Evolutionary conservation across 2,113 vertebrate species (phyloP).

Genomic region (Urocolius indicus): DNA sequence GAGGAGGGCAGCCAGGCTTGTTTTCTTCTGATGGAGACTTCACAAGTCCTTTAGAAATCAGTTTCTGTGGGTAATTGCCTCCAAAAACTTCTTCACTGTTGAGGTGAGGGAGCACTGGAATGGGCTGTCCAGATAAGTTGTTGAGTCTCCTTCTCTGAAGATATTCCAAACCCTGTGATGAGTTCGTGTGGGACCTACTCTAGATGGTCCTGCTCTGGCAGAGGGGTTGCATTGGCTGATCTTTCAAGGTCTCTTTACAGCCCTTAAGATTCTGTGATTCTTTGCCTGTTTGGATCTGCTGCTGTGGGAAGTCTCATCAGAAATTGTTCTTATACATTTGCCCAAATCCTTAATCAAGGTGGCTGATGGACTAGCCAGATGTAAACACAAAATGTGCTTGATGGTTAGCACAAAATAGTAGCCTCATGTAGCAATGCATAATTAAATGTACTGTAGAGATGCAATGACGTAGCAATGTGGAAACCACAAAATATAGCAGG

Average conservation of each 20-base stretch:
- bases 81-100: background rate
- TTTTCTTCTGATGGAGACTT: background rate
- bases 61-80: background rate
- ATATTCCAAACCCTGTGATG: too few species aligned
- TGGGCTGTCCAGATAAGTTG: too few species aligned
- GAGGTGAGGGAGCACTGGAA: too few species aligned
- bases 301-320: background rate
- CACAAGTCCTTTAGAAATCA: background rate
- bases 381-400: background rate
- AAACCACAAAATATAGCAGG: background rate
- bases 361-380: background rate
- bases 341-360: background rate
- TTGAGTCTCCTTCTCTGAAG: too few species aligned
- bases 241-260: too few species aligned
- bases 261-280: too few species aligned
- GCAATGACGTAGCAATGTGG: accelerated
- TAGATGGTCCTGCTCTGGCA: too few species aligned
- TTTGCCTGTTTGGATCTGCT: background rate
- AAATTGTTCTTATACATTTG: background rate
- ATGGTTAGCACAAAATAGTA: background rate
- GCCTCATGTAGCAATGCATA: background rate
- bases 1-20: background rate
- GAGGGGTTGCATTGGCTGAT: too few species aligned
- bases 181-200: too few species aligned
- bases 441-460: background rate